Conservation (phyloP, 2,797 vertebrate species). For the Labroides dimidiatus region DNA sequence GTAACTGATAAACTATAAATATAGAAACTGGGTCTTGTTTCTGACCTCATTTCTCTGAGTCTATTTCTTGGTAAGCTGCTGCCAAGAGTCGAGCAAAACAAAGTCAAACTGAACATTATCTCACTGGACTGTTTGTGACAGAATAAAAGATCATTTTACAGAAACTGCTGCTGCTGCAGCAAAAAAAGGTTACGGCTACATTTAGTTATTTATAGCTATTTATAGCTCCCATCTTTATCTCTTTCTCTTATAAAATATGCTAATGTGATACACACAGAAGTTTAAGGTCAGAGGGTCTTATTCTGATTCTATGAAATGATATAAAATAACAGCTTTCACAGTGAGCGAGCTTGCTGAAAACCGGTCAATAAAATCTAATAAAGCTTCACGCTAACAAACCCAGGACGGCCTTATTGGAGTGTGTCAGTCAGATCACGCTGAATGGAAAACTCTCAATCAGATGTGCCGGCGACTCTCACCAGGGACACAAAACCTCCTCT, state of each 20-base stretch:
- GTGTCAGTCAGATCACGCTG: conserved; percentile 54
- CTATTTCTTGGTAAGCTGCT: conserved; percentile 12
- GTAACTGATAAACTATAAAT: too few relatives aligned
- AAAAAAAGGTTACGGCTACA: conserved; percentile 52
- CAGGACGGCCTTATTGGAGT: conserved; percentile 16
- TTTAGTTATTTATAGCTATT: conserved; percentile 47
- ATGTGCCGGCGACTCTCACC: conserved; percentile 33
- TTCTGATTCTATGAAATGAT: conserved; percentile 6
- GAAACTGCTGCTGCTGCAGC: conserved; percentile 23
- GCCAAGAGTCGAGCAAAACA: conserved; percentile 1
- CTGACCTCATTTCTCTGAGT: neutral
- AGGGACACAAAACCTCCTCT: conserved; percentile 36
- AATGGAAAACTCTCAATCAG: conserved; percentile 61
- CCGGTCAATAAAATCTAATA: conserved; percentile 26
- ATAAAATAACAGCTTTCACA: neutral
- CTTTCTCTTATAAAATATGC: conserved; percentile 22
- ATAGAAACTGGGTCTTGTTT: neutral
- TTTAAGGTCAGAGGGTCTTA: conserved; percentile 11
- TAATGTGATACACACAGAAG: conserved; percentile 1
- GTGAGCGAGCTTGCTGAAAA: neutral
- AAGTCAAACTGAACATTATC: conserved; percentile 31
- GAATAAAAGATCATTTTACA: conserved; percentile 19
- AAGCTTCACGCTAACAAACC: conserved; percentile 19
- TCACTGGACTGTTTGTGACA: conserved; percentile 28
- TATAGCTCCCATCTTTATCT: conserved; percentile 29